Evolutionary conservation across 2,888 invertebrate species (phyloP), one percentile per base, ranked within the genome.

Genomic region (Maniola hyperantus): DNA sequence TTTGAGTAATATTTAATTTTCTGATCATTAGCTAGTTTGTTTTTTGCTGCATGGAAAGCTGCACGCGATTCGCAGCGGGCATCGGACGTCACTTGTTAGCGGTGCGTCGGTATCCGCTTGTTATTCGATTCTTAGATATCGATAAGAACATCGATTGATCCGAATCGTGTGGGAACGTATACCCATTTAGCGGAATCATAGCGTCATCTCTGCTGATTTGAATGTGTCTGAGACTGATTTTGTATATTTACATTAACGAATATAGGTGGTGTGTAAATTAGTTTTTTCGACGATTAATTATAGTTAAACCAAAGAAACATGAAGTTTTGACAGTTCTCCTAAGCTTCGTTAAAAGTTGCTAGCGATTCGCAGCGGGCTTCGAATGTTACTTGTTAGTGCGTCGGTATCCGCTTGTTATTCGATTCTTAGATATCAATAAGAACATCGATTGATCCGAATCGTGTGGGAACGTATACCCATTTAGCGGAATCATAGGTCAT

Each of bases 81-180:
- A 20, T 44, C 53, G 64, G 54, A 64, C 53, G 67, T 67, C 48
- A 67, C 64, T 64, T 58, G 66, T 66, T 66, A 66, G 62, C 67
- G 63, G 34, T 58, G 64, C 64, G 51, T 48, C 42, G 60, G 61
- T 61, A 64, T 65, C 69, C 69, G 69, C 64, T 69, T 57, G 69
- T 60, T 62, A 69, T 61, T 54, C 60, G 55, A 60, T 68, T 61
- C 60, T 48, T 50, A 46, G 48, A 42, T 67, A 67, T 70, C 67
- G 65, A 67, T 70, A 70, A 62, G 62, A 60, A 48, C 39, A 55
- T 63, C 69, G 62, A 63, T 67, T 62, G 69, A 70, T 65, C 58
- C 20, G 15, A 67, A 70, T 63, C 63, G 54, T 63, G 63, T 63
- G 63, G 63, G 63, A 63, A 63, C 63, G 44, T 36, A 36, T 63